Conservation (phyloP, 2,113 vertebrate species). For the Eublepharis macularius region DNA sequence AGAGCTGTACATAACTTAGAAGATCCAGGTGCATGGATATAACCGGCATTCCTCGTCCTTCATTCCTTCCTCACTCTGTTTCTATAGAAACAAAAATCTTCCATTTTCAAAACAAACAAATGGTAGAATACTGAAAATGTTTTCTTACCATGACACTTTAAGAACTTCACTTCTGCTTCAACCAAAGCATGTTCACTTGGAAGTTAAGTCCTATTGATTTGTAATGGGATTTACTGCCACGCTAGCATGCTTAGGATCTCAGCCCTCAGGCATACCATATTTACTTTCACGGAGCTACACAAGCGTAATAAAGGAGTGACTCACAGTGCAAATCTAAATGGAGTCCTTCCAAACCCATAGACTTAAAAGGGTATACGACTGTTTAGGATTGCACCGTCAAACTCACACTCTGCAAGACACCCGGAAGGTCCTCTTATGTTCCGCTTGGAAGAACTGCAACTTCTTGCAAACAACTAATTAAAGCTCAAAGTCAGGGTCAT, state of each 20-base stretch:
- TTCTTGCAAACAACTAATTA: not conserved
- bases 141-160: not conserved
- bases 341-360: too few relatives aligned
- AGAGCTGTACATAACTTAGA: slow-evolving; percentile 37
- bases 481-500: not conserved
- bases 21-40: slow-evolving; percentile 53
- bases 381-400: not conserved
- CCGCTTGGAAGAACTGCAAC: not conserved
- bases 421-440: not conserved
- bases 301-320: not conserved
- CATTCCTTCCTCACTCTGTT: not conserved
- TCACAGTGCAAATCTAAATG: too few relatives aligned
- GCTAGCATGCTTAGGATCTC: not conserved
- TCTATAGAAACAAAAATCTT: slow-evolving; percentile 52
- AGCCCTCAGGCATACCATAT: not conserved
- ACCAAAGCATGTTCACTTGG: not conserved
- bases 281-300: not conserved
- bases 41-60: slow-evolving; percentile 45
- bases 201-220: not conserved
- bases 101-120: slow-evolving; percentile 43
- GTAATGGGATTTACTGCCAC: not conserved
- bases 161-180: not conserved
- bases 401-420: not conserved
- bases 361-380: too few relatives aligned
- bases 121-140: slow-evolving; percentile 41